These are phyloP conservation scores for Thereva unica DNA, from an alignment of 2,888 invertebrate species.

Conservation along the genomic window DNA sequence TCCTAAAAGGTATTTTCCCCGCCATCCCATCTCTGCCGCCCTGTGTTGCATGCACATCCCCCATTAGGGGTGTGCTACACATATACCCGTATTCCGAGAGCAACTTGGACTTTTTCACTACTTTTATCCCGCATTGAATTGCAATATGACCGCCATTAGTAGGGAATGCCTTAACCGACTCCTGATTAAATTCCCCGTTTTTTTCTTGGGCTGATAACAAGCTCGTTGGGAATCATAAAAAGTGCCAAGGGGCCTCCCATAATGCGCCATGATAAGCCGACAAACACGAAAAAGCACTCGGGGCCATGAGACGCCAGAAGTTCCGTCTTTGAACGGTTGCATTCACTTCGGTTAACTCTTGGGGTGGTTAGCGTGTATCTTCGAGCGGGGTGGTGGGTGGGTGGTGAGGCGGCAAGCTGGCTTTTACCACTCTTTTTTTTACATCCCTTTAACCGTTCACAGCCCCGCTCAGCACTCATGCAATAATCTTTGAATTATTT, in stretches of 20 bases:
- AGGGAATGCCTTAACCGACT: constrained; percentile 15
- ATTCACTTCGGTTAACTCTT: constrained; percentile 9
- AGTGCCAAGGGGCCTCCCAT: constrained; percentile 6
- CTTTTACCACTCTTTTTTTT: too few species aligned
- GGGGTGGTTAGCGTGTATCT: constrained; percentile 12
- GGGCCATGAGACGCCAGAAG: constrained; percentile 15
- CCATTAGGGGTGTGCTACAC: constrained; percentile 19
- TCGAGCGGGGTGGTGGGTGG: constrained; percentile 5
- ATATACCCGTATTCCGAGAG: neutral
- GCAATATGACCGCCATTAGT: constrained; percentile 22
- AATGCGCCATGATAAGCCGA: constrained; percentile 21
- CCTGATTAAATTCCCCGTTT: constrained; percentile 28
- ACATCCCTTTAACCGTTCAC: too few species aligned
- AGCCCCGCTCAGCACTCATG: too few species aligned
- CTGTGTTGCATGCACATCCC: constrained; percentile 25
- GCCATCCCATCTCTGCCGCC: neutral
- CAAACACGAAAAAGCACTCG: constrained; percentile 30
- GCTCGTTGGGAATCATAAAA: constrained; percentile 15
- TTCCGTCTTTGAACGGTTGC: constrained; percentile 17
- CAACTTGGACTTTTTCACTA: too few species aligned
- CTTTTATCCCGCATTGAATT: constrained; percentile 7
- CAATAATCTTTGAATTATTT: too few species aligned
- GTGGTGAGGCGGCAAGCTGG: too few species aligned
- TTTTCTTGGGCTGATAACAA: constrained; percentile 15
- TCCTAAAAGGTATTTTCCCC: neutral